A percentile compares a stretch with the other conserved stretches of the same genome.
phyloP scores from a whole-genome alignment of 2,797 vertebrate genomes.

The Glossophaga mutica region DNA sequence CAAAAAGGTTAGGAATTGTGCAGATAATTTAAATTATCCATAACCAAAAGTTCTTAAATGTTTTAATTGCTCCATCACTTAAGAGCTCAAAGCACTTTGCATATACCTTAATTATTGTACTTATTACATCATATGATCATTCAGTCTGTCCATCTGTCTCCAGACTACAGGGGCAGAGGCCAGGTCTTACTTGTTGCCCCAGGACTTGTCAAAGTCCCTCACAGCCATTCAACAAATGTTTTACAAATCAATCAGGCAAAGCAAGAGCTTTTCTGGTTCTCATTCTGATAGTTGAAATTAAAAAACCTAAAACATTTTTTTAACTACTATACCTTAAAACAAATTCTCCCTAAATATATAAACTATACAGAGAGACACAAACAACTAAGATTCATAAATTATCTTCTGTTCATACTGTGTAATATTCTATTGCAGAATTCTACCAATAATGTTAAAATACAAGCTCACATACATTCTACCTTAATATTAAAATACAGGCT shows the following conservation, averaged over 20 bases:
- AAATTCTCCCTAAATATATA: conserved; percentile 24
- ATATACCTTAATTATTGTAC: not conserved
- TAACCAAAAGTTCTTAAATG: conserved; percentile 20
- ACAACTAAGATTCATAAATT: not conserved
- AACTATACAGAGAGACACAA: conserved; percentile 29
- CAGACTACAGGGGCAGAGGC: not conserved
- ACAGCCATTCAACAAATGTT: not conserved
- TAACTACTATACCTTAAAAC: not conserved
- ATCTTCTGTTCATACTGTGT: not conserved
- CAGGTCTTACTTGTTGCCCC: not conserved
- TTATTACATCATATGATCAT: not conserved
- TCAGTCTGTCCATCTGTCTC: not conserved
- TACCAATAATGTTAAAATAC: conserved; percentile 26
- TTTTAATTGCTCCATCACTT: conserved; percentile 24
- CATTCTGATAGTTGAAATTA: conserved; percentile 12
- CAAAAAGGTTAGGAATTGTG: conserved; percentile 19
- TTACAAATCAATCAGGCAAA: conserved; percentile 39
- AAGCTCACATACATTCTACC: conserved; percentile 1
- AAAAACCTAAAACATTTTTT: conserved; percentile 14
- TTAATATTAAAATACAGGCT: conserved; percentile 27
- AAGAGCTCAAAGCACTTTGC: not conserved
- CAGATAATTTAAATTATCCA: conserved; percentile 25
- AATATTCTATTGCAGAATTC: conserved; percentile 29
- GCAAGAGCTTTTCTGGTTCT: conserved; percentile 31
- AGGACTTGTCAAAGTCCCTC: not conserved